These are phyloP conservation scores for Glomeris marginata DNA, from an alignment of 2,888 invertebrate species.

Conservation along the genomic window DNA sequence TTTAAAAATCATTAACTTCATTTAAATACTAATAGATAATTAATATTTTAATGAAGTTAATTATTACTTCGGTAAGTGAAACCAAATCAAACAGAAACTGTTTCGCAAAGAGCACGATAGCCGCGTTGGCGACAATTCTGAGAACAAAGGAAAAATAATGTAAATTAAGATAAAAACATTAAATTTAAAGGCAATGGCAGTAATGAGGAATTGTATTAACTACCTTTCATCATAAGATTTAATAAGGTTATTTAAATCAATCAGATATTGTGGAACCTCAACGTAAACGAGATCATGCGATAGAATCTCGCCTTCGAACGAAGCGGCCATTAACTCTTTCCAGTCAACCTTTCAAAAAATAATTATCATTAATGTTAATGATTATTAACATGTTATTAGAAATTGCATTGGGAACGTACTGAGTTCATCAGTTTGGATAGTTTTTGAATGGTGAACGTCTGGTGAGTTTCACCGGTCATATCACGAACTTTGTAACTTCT, in stretches of 20 bases:
- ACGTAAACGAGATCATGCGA: conserved; percentile 24
- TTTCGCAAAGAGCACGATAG: conserved; percentile 34
- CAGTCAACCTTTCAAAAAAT: conserved; percentile 6
- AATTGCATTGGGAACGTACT: no score
- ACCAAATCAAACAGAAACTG: conserved; percentile 35
- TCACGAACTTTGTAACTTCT: no score
- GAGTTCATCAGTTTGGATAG: conserved; percentile 1
- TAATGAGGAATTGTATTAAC: conserved; percentile 1
- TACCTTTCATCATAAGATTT: conserved; percentile 20
- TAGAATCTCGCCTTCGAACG: not conserved
- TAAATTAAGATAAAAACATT: conserved; percentile 1
- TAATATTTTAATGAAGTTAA: not conserved
- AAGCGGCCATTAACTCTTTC: conserved; percentile 2
- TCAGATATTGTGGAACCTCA: conserved; percentile 24
- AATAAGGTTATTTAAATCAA: conserved; percentile 22
- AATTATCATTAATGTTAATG: not conserved
- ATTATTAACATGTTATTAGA: not conserved
- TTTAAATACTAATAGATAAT: no score
- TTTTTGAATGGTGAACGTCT: no score
- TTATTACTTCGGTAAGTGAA: conserved; percentile 27
- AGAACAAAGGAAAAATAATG: conserved; percentile 11
- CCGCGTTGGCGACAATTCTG: conserved; percentile 36
- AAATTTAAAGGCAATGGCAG: not conserved
- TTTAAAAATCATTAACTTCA: not conserved
- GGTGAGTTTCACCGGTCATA: no score